A percentile compares a stretch with the other conserved stretches of the same genome.
These are phyloP conservation scores for Tragopan temminckii DNA, from an alignment of 2,797 vertebrate species.

Conservation along the genomic window DNA sequence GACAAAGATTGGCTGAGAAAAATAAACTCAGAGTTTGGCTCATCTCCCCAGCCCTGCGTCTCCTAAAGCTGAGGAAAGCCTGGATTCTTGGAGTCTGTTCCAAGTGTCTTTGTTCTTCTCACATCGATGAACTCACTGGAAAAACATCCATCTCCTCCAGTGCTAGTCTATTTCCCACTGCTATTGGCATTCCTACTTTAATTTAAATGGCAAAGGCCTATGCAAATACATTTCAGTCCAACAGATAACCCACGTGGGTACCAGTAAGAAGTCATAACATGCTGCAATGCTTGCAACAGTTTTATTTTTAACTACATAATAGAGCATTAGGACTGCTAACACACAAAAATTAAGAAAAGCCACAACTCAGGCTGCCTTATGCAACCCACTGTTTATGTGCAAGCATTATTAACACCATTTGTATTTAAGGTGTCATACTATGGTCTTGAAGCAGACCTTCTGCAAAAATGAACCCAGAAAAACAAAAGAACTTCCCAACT, in stretches of 20 bases:
- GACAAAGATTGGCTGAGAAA: neutral
- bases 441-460: neutral
- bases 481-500: neutral
- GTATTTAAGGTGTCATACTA: neutral
- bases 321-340: neutral
- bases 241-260: fast-evolving
- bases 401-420: neutral
- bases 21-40: conserved; percentile 12
- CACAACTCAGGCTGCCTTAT: neutral
- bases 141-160: conserved; percentile 57
- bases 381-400: neutral
- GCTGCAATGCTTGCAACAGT: neutral
- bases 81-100: conserved; percentile 27
- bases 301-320: neutral
- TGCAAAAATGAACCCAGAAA: neutral
- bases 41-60: neutral
- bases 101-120: conserved; percentile 34
- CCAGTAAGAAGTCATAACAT: neutral
- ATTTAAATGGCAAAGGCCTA: conserved; percentile 49
- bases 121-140: conserved; percentile 53
- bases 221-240: neutral
- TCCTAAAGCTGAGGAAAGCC: conserved; percentile 42
- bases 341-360: neutral
- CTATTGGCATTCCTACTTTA: neutral
- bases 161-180: conserved; percentile 1